phyloP scores from a whole-genome alignment of 2,113 vertebrate genomes.

The Oncorhynchus clarkii region DNA sequence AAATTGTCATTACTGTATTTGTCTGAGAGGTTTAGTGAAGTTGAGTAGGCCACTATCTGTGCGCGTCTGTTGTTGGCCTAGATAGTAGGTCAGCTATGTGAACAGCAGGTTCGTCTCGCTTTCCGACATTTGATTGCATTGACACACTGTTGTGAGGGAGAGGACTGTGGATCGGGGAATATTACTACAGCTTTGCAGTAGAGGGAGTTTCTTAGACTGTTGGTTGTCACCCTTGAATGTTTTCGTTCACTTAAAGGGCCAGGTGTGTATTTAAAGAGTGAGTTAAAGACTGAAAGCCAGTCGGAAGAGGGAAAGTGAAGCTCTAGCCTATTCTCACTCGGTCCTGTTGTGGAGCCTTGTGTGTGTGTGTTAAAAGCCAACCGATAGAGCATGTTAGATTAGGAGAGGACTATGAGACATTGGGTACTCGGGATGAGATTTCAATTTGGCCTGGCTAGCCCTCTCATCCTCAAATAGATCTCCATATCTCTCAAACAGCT shows the following conservation, averaged over 20 bases:
- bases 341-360: not conserved
- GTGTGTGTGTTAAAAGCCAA: not conserved
- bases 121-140: not conserved
- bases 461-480: slow-evolving; percentile 1
- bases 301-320: not conserved
- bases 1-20: slow-evolving; percentile 20
- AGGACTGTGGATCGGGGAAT: not conserved
- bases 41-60: slow-evolving; percentile 28
- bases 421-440: slow-evolving; percentile 14
- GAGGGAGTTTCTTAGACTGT: not conserved
- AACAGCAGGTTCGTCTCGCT: slow-evolving; percentile 13
- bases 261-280: not conserved
- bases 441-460: slow-evolving; percentile 7
- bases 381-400: not conserved
- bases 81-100: slow-evolving; percentile 26
- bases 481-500: not conserved
- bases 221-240: not conserved
- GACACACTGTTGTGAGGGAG: not conserved
- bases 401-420: not conserved
- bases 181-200: not conserved
- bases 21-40: slow-evolving; percentile 23
- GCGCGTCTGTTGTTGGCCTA: slow-evolving; percentile 15
- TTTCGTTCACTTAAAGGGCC: not conserved
- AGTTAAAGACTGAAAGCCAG: not conserved
- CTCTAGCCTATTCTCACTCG: not conserved